Percentiles rank a stretch among this genome's conserved stretches.
These are phyloP conservation scores for Synergus itoensis DNA, from an alignment of 2,888 invertebrate species.

Conservation along the genomic window DNA sequence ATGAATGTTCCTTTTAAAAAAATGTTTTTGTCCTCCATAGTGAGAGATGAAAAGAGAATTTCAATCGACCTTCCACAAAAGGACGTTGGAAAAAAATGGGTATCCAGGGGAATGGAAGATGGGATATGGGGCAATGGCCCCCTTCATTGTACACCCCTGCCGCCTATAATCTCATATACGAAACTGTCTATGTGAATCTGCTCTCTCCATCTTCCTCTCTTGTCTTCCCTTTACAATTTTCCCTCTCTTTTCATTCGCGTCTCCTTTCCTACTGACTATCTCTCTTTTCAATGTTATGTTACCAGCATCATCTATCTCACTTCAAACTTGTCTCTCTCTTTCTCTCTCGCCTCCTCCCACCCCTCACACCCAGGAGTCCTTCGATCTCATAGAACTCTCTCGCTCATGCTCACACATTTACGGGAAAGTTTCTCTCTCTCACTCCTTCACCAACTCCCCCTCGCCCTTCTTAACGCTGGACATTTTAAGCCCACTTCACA, in stretches of 20 bases:
- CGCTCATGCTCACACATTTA: slow-evolving; percentile 41
- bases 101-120: slow-evolving; percentile 39
- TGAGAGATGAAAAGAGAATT: slow-evolving; percentile 38
- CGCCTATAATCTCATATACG: slow-evolving; percentile 38
- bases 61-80: slow-evolving; percentile 38
- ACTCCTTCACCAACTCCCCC: slow-evolving; percentile 31
- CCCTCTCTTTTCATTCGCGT: slow-evolving; percentile 23
- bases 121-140: slow-evolving; percentile 42
- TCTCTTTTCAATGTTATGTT: slow-evolving; percentile 40
- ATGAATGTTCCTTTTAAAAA: neutral
- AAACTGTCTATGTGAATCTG: slow-evolving; percentile 34
- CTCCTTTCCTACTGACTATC: neutral
- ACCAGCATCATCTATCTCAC: slow-evolving; percentile 46
- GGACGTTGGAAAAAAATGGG: slow-evolving; percentile 29
- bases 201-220: slow-evolving; percentile 44
- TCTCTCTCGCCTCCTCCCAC: slow-evolving; percentile 44
- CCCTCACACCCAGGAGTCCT: slow-evolving; percentile 45
- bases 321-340: slow-evolving; percentile 53
- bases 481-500: slow-evolving; percentile 52
- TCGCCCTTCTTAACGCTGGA: slow-evolving; percentile 45
- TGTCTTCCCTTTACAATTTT: slow-evolving; percentile 13
- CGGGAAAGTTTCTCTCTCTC: slow-evolving; percentile 41
- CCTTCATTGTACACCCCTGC: slow-evolving; percentile 42
- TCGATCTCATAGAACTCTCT: slow-evolving; percentile 21
- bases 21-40: slow-evolving; percentile 13